Base-by-base conservation (phyloP, 2,888 invertebrate species). In the Cataglyphis altisquamis region DNA sequence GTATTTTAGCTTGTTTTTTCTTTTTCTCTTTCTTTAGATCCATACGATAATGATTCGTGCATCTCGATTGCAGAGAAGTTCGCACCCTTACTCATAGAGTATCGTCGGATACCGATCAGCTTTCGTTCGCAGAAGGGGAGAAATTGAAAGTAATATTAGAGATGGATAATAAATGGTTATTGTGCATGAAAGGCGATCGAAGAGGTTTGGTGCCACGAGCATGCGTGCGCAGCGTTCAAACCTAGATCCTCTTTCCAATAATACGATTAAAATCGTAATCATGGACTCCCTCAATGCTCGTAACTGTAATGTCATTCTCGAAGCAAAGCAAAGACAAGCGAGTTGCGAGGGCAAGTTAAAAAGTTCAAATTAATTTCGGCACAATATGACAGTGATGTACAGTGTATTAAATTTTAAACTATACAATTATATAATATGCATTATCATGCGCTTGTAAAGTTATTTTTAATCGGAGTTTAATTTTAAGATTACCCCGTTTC, bases 51-150 rank as follows among this genome's bases (percentile, higher is more conserved):
- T 84, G 82, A 57, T 73, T 68, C 70, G 73, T 74, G 83, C 84
- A 45, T 90, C 84, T 89, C 90, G 82, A 80, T 95, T 94, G 32
- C 93, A 96, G 97, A 95, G 96, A 97, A 93, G 97, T 97, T 80
- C 96, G 97, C 92, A 97, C 97, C 3, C 94, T 97, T 60, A 97
- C 97, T 94, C 97, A 97, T 91, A 96, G 97, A 90, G 95, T 97
- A 83, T 97, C 97, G n/a, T 97, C 97, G 0, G 97, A 97, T 92
- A 97, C 97, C 70, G 97, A 97, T 15, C 97, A 97, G 92, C 95
- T 97, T 57, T 96, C 97, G 18, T 97, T 97, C 95, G 97, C 97
- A 93, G 97, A 97, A 94, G 97, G 97, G 25, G 97, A 97, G 93
- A 96, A 96, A 63, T 95, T 97, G 67, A 96, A 96, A 85, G 96